phyloP scores from a whole-genome alignment of 2,888 invertebrate genomes.

The Epirrita christyi region DNA sequence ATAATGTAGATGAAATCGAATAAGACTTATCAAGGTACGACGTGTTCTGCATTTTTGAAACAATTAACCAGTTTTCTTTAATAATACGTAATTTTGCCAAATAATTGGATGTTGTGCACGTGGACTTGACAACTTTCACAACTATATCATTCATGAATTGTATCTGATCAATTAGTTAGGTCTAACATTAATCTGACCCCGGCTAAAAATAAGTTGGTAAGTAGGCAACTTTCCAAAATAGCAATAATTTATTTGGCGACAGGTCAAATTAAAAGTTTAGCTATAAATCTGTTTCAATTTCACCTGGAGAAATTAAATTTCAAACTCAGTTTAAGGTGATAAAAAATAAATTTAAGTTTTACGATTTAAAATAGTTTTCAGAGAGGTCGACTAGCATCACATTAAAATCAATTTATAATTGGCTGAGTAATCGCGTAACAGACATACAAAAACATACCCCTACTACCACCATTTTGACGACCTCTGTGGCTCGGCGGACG shows the following conservation, averaged over 20 bases:
- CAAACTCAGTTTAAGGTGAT: background rate
- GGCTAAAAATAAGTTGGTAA: constrained; percentile 10
- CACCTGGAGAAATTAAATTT: constrained; percentile 7
- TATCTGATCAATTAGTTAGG: background rate
- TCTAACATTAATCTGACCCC: constrained; percentile 8
- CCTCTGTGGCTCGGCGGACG: too few species aligned
- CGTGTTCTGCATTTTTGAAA: too few species aligned
- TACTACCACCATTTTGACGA: too few species aligned
- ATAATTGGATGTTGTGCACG: too few species aligned
- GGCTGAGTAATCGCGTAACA: too few species aligned
- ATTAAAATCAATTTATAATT: background rate
- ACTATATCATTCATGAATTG: background rate
- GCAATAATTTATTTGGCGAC: constrained; percentile 32
- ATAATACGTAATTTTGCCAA: too few species aligned
- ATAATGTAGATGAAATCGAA: too few species aligned
- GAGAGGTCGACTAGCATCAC: background rate
- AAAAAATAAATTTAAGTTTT: background rate
- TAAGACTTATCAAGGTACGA: too few species aligned
- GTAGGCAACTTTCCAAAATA: constrained; percentile 30
- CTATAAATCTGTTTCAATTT: constrained; percentile 22
- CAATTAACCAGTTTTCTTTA: too few species aligned
- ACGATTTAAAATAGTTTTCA: background rate
- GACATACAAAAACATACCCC: too few species aligned
- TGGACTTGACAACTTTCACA: too few species aligned
- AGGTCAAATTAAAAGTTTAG: constrained; percentile 25